Evolutionary conservation across 2,797 vertebrate species (phyloP).

Genomic region (Craterocephalus amniculus): DNA sequence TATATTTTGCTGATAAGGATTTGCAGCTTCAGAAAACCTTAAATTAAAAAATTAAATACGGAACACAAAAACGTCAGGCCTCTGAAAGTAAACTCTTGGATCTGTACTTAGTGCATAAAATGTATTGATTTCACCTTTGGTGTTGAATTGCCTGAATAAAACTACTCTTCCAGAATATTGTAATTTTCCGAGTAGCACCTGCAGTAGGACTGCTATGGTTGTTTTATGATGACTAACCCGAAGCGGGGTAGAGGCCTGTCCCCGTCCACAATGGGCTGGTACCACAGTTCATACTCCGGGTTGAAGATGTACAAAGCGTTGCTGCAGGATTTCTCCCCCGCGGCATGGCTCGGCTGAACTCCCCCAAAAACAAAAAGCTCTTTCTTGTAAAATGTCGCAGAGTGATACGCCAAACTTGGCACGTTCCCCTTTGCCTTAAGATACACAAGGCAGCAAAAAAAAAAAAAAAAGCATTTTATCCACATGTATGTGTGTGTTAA

Average conservation of each 20-base stretch:
- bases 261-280: conserved; percentile 91
- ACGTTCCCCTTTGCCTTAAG: conserved; percentile 87
- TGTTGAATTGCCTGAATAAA: too few species aligned
- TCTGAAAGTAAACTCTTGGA: too few species aligned
- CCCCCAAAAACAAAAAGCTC: conserved; percentile 94
- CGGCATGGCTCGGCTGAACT: conserved; percentile 71
- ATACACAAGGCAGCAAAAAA: conserved; percentile 6
- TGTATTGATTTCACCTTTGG: too few species aligned
- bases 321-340: conserved; percentile 81
- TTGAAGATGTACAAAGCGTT: conserved; percentile 91
- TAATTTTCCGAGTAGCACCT: too few species aligned
- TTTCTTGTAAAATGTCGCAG: conserved; percentile 86
- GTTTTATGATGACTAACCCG: conserved; percentile 80
- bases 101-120: too few species aligned
- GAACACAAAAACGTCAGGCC: too few species aligned
- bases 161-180: too few species aligned
- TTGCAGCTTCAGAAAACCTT: too few species aligned
- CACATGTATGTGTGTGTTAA: background rate
- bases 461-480: background rate
- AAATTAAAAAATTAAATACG: too few species aligned
- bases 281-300: conserved; percentile 92
- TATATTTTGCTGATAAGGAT: too few species aligned
- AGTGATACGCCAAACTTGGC: conserved; percentile 87
- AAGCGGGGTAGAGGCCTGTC: conserved; percentile 87
- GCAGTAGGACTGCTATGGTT: background rate